Base-by-base conservation (phyloP, 1,140 invertebrate genomes). In the Arctopsyche grandis region DNA sequence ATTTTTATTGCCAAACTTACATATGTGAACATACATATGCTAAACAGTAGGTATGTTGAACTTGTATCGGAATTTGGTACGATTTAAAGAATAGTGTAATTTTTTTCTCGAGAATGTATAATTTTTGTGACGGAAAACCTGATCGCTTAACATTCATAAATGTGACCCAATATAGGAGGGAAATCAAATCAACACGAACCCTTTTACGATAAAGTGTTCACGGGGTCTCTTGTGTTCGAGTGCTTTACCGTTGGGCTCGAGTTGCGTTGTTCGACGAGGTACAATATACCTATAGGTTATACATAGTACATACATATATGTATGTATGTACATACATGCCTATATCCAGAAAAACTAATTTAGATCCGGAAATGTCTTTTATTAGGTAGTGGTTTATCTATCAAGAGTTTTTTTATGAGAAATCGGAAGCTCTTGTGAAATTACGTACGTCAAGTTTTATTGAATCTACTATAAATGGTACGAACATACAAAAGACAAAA, bases 121-220 rank as follows among this genome's bases (percentile, higher is more conserved):
- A 52, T 52, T 52, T 52, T 52, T 52, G 48, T 10, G 48, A 14
- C 48, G 48, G 10, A 14, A 12, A 1, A 52, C 63, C 0, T 38
- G n/a, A 69, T 5, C 63, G 63, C 29, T 74, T 66, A 66, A 26
- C 60, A 63, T 77, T 77, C 75, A 77, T 77, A 52, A 77, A 69
- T 43, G 21, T 77, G 75, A 77, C 75, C 43, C 58, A 77, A 77
- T 69, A 77, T 77, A 60, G 60, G 63, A 26, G 58, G 56, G 60
- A 77, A 77, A 77, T 77, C 75, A 69, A 77, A 77, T 77, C 75
- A 77, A 63, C 60, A 66, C 60, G 43, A 69, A 77, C 75, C 75
- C 75, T 77, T 77, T 77, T 77, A 77, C 75, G 44, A 63, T 69
- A 77, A 77, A 77, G 60, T 66, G 60, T 77, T 69, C 66, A 29